These are phyloP conservation scores for Brachionus paranguensis DNA, from an alignment of 1,140 invertebrate genomes.

Conservation along the genomic window DNA sequence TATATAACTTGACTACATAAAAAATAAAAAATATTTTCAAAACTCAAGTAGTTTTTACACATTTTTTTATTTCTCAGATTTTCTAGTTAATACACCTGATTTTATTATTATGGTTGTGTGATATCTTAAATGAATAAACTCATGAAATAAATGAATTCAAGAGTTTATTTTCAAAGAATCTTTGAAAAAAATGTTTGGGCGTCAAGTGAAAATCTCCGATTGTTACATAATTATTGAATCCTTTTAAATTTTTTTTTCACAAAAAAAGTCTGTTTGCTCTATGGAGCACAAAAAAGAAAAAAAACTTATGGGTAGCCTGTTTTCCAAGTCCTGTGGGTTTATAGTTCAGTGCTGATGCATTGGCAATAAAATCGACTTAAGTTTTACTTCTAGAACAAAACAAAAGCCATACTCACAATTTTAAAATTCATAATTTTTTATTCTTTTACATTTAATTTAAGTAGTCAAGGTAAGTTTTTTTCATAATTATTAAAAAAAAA, in stretches of 20 bases:
- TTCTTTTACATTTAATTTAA: not conserved
- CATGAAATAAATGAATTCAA: not conserved
- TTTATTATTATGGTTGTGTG: not conserved
- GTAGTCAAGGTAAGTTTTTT: constrained; percentile 24
- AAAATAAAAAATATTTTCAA: constrained; percentile 23
- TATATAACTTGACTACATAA: constrained; percentile 21
- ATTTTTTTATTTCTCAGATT: not conserved
- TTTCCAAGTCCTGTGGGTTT: not conserved
- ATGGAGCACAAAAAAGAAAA: not conserved
- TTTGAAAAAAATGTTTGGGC: not conserved
- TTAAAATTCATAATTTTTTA: not conserved
- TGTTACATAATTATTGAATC: not conserved
- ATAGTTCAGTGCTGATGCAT: not conserved
- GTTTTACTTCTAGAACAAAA: not conserved
- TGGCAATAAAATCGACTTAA: not conserved
- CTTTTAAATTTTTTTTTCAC: not conserved
- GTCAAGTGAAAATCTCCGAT: not conserved
- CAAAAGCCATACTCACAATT: not conserved
- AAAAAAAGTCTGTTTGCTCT: not conserved
- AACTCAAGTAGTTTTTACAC: not conserved
- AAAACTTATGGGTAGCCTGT: not conserved
- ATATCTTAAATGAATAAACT: not conserved
- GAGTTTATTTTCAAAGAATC: not conserved
- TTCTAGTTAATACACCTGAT: constrained; percentile 18
- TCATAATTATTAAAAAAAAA: not conserved